Evolutionary conservation across 2,888 invertebrate genomes (phyloP).

Genomic region (Chaetogeoica ovagalla): DNA sequence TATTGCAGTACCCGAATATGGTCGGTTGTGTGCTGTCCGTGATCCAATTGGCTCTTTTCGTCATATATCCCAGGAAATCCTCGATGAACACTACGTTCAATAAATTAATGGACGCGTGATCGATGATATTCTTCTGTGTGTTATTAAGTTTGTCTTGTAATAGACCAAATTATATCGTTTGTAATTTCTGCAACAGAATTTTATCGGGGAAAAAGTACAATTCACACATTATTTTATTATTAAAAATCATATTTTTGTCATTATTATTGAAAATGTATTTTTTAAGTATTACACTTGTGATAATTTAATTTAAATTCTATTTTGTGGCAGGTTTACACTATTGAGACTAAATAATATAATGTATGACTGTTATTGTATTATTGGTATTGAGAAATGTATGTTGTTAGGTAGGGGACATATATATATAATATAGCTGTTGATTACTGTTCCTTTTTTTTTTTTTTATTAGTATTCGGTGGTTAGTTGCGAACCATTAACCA

Average conservation of each 20-base stretch:
- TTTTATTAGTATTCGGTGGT: too few relatives aligned
- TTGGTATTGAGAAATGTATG: neutral
- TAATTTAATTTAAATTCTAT: constrained; percentile 17
- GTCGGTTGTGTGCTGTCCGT: constrained; percentile 75
- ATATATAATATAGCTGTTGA: neutral
- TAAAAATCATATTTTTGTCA: neutral
- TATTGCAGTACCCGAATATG: constrained; percentile 75
- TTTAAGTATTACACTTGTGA: constrained; percentile 34
- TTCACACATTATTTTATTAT: neutral
- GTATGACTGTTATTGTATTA: neutral
- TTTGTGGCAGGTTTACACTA: neutral
- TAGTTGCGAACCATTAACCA: neutral
- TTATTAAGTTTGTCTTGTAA: too few relatives aligned
- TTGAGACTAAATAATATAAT: neutral
- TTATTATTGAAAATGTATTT: constrained; percentile 12
- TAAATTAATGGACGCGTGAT: constrained; percentile 39
- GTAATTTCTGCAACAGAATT: neutral
- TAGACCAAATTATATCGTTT: too few relatives aligned
- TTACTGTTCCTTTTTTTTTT: constrained; percentile 19
- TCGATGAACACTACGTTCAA: neutral
- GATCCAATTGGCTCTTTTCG: constrained; percentile 76
- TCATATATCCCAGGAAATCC: constrained; percentile 66
- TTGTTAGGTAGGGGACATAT: too few relatives aligned
- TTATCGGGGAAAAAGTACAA: neutral
- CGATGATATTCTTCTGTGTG: neutral